Evolutionary conservation across 2,888 invertebrate species (phyloP).

Genomic region (Caenorhabditis macrosperma): DNA sequence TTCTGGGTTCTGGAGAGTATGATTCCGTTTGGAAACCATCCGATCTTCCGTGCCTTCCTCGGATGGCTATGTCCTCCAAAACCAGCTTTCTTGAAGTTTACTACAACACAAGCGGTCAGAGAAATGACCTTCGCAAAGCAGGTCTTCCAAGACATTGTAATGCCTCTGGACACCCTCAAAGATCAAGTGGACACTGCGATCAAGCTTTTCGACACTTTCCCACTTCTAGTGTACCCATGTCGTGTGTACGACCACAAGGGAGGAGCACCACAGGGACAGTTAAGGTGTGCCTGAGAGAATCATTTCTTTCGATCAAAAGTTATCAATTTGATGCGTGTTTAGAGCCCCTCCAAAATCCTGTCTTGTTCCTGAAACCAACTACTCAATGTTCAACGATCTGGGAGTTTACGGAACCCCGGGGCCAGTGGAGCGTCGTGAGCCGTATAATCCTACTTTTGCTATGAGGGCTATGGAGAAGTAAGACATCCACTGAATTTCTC

Average conservation of each 20-base stretch:
- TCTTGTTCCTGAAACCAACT: slow-evolving; percentile 85
- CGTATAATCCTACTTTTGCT: slow-evolving; percentile 85
- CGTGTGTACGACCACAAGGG: slow-evolving; percentile 85
- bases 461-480: slow-evolving; percentile 86
- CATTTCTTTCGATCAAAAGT: no score
- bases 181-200: slow-evolving; percentile 82
- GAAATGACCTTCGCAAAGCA: slow-evolving; percentile 86
- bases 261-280: slow-evolving; percentile 77
- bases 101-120: slow-evolving; percentile 85
- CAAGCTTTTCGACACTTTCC: slow-evolving; percentile 85
- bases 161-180: slow-evolving; percentile 85
- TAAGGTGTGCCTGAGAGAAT: slow-evolving; percentile 53
- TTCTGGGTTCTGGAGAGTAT: slow-evolving; percentile 87
- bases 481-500: not conserved
- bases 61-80: slow-evolving; percentile 87
- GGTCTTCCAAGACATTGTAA: slow-evolving; percentile 86
- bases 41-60: slow-evolving; percentile 83
- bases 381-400: slow-evolving; percentile 86
- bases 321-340: no score
- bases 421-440: slow-evolving; percentile 83
- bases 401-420: slow-evolving; percentile 87
- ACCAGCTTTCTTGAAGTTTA: slow-evolving; percentile 86
- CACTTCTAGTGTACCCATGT: slow-evolving; percentile 86
- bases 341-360: slow-evolving; percentile 83
- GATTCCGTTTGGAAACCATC: slow-evolving; percentile 86